These are phyloP conservation scores for Tetragonula clypearis DNA, from an alignment of 1,140 invertebrate genomes.

Conservation along the genomic window DNA sequence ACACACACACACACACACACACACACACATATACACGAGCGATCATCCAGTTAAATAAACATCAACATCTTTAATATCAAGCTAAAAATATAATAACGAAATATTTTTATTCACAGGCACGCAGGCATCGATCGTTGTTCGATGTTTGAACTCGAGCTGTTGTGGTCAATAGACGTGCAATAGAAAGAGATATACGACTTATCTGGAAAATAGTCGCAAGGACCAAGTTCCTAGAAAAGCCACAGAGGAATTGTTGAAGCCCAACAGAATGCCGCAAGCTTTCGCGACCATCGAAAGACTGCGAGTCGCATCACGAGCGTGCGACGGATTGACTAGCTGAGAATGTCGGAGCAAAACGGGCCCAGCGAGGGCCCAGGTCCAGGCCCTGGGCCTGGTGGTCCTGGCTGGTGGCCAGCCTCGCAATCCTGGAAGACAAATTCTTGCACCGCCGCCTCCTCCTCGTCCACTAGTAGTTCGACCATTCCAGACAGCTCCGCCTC, in stretches of 20 bases:
- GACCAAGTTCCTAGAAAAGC: not conserved
- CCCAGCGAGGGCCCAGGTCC: slow-evolving; percentile 73
- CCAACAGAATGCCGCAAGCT: slow-evolving; percentile 76
- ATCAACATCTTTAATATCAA: too few relatives aligned
- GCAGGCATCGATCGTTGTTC: not conserved
- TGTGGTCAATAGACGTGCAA: not conserved
- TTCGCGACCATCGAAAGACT: slow-evolving; percentile 56
- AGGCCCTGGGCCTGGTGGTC: slow-evolving; percentile 68
- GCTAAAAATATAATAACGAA: not conserved
- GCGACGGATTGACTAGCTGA: slow-evolving; percentile 74
- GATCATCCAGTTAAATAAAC: too few relatives aligned
- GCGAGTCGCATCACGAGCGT: slow-evolving; percentile 67
- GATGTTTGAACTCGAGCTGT: not conserved
- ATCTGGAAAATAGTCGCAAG: not conserved
- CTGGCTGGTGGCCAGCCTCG: slow-evolving; percentile 77
- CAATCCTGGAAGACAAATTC: slow-evolving; percentile 76
- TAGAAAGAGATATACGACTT: not conserved
- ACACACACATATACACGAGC: too few relatives aligned
- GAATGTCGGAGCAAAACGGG: slow-evolving; percentile 81
- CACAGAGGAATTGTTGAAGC: slow-evolving; percentile 38
- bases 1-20: too few relatives aligned
- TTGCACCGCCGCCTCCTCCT: slow-evolving; percentile 53
- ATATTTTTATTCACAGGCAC: not conserved
- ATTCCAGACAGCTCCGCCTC: slow-evolving; percentile 50
- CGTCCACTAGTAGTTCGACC: slow-evolving; percentile 42